Evolutionary conservation across 2,888 invertebrate species (phyloP).

Genomic region (Drosophila histrio): DNA sequence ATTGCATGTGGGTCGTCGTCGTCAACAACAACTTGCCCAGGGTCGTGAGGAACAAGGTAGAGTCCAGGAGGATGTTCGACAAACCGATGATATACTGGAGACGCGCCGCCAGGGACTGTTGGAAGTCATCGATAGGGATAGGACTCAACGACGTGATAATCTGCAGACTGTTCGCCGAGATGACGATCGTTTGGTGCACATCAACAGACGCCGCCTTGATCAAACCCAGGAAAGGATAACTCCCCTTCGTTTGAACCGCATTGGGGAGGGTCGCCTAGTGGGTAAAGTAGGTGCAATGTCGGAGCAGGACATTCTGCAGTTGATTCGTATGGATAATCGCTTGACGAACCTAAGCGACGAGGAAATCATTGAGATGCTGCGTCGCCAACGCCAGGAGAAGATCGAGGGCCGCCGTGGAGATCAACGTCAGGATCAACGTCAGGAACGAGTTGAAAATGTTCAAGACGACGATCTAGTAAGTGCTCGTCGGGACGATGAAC

Average conservation of each 20-base stretch:
- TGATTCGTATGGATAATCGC: constrained; percentile 57
- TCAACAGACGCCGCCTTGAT: constrained; percentile 9
- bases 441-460: background rate
- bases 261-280: constrained; percentile 55
- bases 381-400: constrained; percentile 28
- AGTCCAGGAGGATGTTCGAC: background rate
- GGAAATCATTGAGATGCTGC: constrained; percentile 60
- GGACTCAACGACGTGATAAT: background rate
- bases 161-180: background rate
- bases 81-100: background rate
- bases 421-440: background rate
- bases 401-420: background rate
- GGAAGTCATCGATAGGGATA: background rate
- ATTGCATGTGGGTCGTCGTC: constrained; percentile 63
- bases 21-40: constrained; percentile 37
- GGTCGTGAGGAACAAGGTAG: constrained; percentile 22
- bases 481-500: constrained; percentile 6
- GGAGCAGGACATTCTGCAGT: constrained; percentile 50
- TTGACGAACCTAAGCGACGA: constrained; percentile 45
- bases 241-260: constrained; percentile 31
- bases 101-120: background rate
- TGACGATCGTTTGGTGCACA: constrained; percentile 7
- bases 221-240: background rate
- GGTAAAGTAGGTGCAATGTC: constrained; percentile 13
- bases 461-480: background rate